These are phyloP conservation scores for Muscicapa comitata DNA, from an alignment of 2,797 vertebrate species.

Conservation along the genomic window DNA sequence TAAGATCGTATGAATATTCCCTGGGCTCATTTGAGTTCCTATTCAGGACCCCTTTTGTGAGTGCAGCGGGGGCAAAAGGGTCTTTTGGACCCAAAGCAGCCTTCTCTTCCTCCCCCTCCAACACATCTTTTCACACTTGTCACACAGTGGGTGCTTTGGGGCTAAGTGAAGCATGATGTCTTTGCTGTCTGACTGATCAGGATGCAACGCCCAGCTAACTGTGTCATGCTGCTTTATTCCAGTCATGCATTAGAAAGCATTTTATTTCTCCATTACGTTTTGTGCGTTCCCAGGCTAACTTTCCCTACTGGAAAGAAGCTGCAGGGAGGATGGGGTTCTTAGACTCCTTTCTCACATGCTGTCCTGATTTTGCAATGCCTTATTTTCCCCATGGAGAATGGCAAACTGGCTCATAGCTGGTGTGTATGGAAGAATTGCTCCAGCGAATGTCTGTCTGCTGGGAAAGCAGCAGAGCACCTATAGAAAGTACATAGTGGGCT, in stretches of 20 bases:
- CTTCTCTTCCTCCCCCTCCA: neutral
- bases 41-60: conserved; percentile 3
- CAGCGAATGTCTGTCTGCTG: neutral
- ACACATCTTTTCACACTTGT: neutral
- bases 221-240: neutral
- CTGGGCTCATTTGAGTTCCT: neutral
- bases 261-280: conserved; percentile 10
- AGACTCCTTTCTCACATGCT: neutral
- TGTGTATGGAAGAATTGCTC: neutral
- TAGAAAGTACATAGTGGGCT: neutral
- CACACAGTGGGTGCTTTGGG: neutral
- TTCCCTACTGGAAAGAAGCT: neutral
- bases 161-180: conserved; percentile 1
- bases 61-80: neutral
- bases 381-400: neutral
- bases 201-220: neutral
- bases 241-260: neutral
- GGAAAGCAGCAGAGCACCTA: neutral
- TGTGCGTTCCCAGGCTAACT: neutral
- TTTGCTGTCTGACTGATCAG: neutral
- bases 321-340: neutral
- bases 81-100: neutral
- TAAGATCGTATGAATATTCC: conserved; percentile 22
- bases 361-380: neutral
- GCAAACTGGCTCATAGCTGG: neutral